A percentile compares a stretch with the other conserved stretches of the same genome.
Conservation (phyloP, 2,888 invertebrate species). For the Drosophila longiperda region DNA sequence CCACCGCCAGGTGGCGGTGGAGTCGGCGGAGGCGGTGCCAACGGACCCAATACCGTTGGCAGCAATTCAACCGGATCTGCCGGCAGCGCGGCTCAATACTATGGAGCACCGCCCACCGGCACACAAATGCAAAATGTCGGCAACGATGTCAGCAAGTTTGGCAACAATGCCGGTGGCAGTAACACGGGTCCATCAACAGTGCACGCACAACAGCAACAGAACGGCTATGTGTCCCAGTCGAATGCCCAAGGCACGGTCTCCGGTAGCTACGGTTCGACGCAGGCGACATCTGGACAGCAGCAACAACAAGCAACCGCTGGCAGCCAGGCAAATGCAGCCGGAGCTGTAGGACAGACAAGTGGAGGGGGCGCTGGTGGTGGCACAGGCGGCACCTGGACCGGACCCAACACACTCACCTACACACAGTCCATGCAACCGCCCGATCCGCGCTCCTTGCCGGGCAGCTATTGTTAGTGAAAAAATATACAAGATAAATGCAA, state of each 20-base stretch:
- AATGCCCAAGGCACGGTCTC: conserved; percentile 56
- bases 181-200: conserved; percentile 28
- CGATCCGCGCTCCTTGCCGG: conserved; percentile 88
- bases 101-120: conserved; percentile 72
- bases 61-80: conserved; percentile 64
- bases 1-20: conserved; percentile 52
- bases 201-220: conserved; percentile 69
- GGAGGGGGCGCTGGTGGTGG: conserved; percentile 72
- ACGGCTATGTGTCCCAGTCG: conserved; percentile 83
- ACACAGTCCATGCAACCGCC: conserved; percentile 95
- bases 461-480: conserved; percentile 87
- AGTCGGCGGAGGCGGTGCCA: conserved; percentile 54
- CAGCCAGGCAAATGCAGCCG: conserved; percentile 62
- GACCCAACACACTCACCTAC: conserved; percentile 95
- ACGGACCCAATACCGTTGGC: conserved; percentile 61
- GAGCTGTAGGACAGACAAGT: conserved; percentile 55
- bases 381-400: conserved; percentile 91
- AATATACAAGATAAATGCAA: background rate
- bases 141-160: conserved; percentile 81
- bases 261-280: conserved; percentile 64
- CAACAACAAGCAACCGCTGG: conserved; percentile 28
- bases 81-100: conserved; percentile 65
- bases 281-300: conserved; percentile 51
- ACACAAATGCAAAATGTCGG: conserved; percentile 82
- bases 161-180: conserved; percentile 63